Evolutionary conservation across 2,797 vertebrate genomes (phyloP).

Genomic region (Gymnothorax reevesii): DNA sequence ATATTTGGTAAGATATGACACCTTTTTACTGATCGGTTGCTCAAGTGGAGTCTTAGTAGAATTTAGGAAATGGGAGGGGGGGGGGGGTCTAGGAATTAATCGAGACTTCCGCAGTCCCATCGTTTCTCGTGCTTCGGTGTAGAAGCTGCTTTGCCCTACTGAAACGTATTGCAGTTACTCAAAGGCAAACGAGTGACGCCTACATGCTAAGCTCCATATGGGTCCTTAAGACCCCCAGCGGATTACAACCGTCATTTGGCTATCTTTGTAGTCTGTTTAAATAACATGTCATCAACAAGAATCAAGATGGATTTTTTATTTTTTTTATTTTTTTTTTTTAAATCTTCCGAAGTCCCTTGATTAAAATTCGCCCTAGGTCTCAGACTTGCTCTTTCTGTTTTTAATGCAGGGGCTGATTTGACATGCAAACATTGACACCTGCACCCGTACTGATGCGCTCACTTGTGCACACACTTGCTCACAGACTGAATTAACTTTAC

Average conservation of each 20-base stretch:
- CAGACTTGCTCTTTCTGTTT: neutral
- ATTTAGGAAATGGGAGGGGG: too few relatives aligned
- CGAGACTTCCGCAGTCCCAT: too few relatives aligned
- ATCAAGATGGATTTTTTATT: neutral
- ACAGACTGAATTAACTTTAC: too few relatives aligned
- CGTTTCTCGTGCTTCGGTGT: too few relatives aligned
- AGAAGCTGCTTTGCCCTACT: too few relatives aligned
- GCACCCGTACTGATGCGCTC: too few relatives aligned
- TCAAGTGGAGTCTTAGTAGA: too few relatives aligned
- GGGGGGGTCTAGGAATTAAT: too few relatives aligned
- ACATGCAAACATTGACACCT: too few relatives aligned
- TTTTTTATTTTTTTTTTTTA: neutral
- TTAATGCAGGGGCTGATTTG: neutral
- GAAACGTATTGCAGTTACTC: too few relatives aligned
- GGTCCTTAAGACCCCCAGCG: neutral
- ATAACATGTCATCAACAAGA: neutral
- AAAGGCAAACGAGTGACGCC: neutral
- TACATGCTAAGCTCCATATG: neutral
- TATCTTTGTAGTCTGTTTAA: conserved; percentile 22
- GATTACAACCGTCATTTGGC: neutral
- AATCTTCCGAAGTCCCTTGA: neutral
- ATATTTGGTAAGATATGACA: too few relatives aligned
- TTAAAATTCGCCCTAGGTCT: neutral
- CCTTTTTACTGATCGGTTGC: too few relatives aligned
- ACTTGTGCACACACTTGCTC: neutral